Evolutionary conservation across 1,140 invertebrate species (phyloP).

Genomic region (Pachypsylla venusta): DNA sequence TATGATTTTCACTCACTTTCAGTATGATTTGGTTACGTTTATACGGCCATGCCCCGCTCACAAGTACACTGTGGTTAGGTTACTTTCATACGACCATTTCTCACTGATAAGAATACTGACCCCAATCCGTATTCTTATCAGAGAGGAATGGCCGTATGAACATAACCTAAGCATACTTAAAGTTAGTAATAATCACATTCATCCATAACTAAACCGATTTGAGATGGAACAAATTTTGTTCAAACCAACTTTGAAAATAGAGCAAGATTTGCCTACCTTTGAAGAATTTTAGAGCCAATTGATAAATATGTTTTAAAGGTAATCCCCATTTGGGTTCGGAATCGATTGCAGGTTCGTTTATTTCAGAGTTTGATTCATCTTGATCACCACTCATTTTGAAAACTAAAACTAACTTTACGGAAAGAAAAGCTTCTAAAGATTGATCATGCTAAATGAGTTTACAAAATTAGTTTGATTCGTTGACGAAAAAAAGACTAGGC

Average conservation of each 20-base stretch:
- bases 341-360: conserved; percentile 1
- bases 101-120: neutral
- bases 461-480: too few relatives aligned
- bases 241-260: neutral
- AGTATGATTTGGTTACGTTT: too few relatives aligned
- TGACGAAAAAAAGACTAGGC: too few relatives aligned
- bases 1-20: too few relatives aligned
- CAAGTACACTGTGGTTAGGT: too few relatives aligned
- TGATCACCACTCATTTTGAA: too few relatives aligned
- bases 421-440: too few relatives aligned
- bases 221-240: neutral
- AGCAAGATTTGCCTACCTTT: conserved; percentile 64
- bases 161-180: neutral
- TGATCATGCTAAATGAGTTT: too few relatives aligned
- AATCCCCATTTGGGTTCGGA: conserved; percentile 40
- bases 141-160: conserved; percentile 2
- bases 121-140: neutral
- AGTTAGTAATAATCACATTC: neutral
- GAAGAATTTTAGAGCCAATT: conserved; percentile 69
- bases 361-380: conserved; percentile 1
- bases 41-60: too few relatives aligned
- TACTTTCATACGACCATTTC: neutral
- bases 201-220: neutral
- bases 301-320: conserved; percentile 63
- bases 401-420: too few relatives aligned